Percentiles rank a stretch among this genome's conserved stretches.
These are phyloP conservation scores for Darevskia nairensis DNA, from an alignment of 2,797 vertebrate species.

Conservation along the genomic window DNA sequence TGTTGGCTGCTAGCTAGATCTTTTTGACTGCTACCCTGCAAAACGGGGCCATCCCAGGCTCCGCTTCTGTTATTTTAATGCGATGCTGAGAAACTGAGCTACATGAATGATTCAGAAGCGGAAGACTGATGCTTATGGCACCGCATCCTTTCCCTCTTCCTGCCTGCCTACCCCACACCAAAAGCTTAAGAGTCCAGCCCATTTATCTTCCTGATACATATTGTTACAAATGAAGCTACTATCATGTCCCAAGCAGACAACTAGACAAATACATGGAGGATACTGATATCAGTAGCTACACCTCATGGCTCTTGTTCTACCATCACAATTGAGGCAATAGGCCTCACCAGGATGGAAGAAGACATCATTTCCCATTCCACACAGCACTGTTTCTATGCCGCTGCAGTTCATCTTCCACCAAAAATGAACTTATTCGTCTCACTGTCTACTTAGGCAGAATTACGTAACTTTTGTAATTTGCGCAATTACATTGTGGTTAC, in stretches of 20 bases:
- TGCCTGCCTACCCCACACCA: background rate
- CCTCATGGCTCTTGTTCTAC: no score
- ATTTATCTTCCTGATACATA: background rate
- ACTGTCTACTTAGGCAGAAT: no score
- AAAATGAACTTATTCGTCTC: no score
- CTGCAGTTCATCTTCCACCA: no score
- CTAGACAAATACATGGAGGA: no score
- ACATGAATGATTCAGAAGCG: background rate
- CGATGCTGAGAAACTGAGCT: background rate
- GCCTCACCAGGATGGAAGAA: no score
- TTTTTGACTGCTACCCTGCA: background rate
- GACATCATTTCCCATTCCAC: no score
- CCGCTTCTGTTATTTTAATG: background rate
- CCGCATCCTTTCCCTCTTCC: background rate
- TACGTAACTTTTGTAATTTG: no score
- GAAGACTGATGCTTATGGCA: background rate
- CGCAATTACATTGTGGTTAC: no score
- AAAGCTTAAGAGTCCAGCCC: background rate
- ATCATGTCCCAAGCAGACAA: background rate
- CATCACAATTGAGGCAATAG: no score
- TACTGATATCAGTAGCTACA: no score
- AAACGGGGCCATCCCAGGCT: background rate
- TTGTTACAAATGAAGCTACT: background rate
- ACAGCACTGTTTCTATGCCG: no score
- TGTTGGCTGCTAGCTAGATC: background rate